These are phyloP conservation scores for Cataglyphis livida DNA, from an alignment of 2,888 invertebrate species.

Conservation along the genomic window DNA sequence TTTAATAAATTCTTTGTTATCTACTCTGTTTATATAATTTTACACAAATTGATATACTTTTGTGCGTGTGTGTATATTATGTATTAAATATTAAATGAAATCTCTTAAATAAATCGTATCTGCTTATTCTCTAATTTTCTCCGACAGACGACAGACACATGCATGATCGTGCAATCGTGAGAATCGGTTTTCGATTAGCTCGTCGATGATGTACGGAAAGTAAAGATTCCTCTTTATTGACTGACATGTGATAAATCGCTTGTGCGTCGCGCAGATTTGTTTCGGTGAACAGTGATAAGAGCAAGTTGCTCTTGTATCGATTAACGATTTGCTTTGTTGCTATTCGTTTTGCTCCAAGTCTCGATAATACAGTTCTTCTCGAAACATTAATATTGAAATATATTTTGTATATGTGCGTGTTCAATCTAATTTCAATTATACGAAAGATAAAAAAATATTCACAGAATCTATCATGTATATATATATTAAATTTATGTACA, in stretches of 20 bases:
- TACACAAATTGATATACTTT: not conserved
- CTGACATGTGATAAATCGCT: slow-evolving; percentile 58
- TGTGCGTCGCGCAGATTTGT: slow-evolving; percentile 30
- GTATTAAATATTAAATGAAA: not conserved
- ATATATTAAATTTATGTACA: not conserved
- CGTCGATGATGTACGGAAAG: slow-evolving; percentile 52
- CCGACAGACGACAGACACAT: slow-evolving; percentile 50
- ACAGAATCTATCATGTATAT: not conserved
- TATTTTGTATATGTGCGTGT: not conserved
- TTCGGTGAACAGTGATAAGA: slow-evolving; percentile 53
- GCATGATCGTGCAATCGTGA: slow-evolving; percentile 59
- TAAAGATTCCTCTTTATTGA: slow-evolving; percentile 66
- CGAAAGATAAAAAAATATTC: not conserved
- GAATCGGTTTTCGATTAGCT: slow-evolving; percentile 54
- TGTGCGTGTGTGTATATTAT: no score
- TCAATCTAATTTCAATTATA: not conserved
- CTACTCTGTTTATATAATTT: not conserved
- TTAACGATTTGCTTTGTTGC: slow-evolving; percentile 38
- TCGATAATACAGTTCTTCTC: slow-evolving; percentile 18
- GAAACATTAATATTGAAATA: not conserved
- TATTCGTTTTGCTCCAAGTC: not conserved
- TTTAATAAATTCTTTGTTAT: not conserved
- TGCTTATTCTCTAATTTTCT: slow-evolving; percentile 13
- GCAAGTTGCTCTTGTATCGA: slow-evolving; percentile 34
- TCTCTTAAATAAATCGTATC: not conserved